Conservation (phyloP, 2,888 invertebrate genomes). For the Andrena bicolor region DNA sequence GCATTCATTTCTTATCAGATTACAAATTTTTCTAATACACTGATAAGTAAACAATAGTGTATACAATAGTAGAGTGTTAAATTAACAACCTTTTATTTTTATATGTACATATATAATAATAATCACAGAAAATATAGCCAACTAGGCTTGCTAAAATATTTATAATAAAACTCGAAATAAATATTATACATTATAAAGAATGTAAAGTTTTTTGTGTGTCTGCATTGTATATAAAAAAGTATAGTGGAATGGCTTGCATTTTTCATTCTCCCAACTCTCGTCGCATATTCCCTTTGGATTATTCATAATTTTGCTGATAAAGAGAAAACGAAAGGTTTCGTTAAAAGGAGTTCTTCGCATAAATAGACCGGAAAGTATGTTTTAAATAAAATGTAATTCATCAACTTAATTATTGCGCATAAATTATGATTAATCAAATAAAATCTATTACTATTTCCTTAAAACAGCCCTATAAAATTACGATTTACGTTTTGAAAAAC, state of each 20-base stretch:
- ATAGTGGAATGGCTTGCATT: slow-evolving; percentile 45
- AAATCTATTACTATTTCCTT: slow-evolving; percentile 4
- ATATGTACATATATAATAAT: slow-evolving; percentile 6
- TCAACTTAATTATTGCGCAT: neutral
- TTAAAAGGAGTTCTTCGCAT: slow-evolving; percentile 8
- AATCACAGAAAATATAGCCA: neutral
- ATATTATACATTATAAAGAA: slow-evolving; percentile 16
- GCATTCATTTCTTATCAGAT: no score
- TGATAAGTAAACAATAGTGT: no score
- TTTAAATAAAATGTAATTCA: slow-evolving; percentile 4
- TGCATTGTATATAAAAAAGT: neutral
- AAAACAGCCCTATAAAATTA: slow-evolving; percentile 17
- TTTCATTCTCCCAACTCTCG: slow-evolving; percentile 27
- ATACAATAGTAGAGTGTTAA: neutral
- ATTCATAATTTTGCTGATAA: slow-evolving; percentile 67
- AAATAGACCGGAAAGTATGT: neutral
- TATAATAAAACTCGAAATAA: slow-evolving; percentile 7
- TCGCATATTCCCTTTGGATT: neutral
- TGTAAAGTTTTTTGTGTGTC: slow-evolving; percentile 14
- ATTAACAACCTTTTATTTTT: slow-evolving; percentile 12
- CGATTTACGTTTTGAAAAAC: slow-evolving; percentile 1
- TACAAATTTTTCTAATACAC: no score
- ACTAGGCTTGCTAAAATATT: slow-evolving; percentile 8
- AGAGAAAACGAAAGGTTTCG: slow-evolving; percentile 18
- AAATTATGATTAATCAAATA: neutral